phyloP scores from a whole-genome alignment of 2,113 vertebrate species.

The Stegastes partitus region DNA sequence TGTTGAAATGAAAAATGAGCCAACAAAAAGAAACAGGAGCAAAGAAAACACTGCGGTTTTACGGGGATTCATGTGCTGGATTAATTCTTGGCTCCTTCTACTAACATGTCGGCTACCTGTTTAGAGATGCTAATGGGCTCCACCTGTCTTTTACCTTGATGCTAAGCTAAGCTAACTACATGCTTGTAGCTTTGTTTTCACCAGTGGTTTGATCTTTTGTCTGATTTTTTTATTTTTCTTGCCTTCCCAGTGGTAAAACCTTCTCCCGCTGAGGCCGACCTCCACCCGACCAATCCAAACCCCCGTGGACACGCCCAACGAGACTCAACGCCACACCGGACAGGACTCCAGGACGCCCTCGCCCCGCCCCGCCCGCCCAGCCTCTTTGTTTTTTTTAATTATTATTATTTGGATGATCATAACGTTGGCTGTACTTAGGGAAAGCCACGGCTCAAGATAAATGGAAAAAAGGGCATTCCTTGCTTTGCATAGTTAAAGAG shows the following conservation, averaged over 20 bases:
- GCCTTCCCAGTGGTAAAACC: slow-evolving; percentile 91
- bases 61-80: too few relatives aligned
- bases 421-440: slow-evolving; percentile 53
- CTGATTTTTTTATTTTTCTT: slow-evolving; percentile 24
- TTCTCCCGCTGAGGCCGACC: slow-evolving; percentile 90
- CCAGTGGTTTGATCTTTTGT: not conserved
- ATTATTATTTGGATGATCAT: slow-evolving; percentile 47
- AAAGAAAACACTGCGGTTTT: too few relatives aligned
- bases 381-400: slow-evolving; percentile 46
- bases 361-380: slow-evolving; percentile 33
- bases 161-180: too few relatives aligned
- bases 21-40: too few relatives aligned
- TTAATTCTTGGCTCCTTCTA: too few relatives aligned
- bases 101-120: too few relatives aligned
- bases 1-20: too few relatives aligned
- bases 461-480: slow-evolving; percentile 78
- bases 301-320: slow-evolving; percentile 47
- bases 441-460: slow-evolving; percentile 63
- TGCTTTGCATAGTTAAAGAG: slow-evolving; percentile 84
- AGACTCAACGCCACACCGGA: slow-evolving; percentile 64
- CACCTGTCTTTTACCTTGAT: too few relatives aligned
- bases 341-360: slow-evolving; percentile 66
- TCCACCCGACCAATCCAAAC: slow-evolving; percentile 14
- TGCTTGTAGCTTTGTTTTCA: too few relatives aligned
- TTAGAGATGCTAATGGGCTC: too few relatives aligned